Base-by-base conservation (phyloP, 2,888 invertebrate species). In the Neuroscelio doddi region DNA sequence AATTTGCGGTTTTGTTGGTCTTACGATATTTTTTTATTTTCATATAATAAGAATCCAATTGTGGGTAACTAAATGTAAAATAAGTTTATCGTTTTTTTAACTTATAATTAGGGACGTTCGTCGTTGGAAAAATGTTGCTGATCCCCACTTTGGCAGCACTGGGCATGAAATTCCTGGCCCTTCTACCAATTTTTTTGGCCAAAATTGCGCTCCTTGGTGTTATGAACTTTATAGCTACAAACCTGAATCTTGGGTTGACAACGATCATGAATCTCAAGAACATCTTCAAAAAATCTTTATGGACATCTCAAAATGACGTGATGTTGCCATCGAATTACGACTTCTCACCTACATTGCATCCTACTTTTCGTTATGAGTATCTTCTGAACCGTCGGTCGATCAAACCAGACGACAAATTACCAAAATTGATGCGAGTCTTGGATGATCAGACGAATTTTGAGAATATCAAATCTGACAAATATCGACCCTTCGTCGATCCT, bases 221-320 rank as follows among this genome's bases (percentile, higher is more conserved):
- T n/a, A 70, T 79, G 68, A 79, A 81, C 24, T 71, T 83, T 17
- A 46, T 82, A 4, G 67, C 77, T 8, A 75, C 82, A 39, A 83
- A 81, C 44, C 30, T 82, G 3, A 79, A 80, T 26, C 72, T 82
- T 0, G 21, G 81, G 9, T 64, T 81, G 21, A 75, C 81, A 0
- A 61, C 68, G 12, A 24, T 79, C 3, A 55, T 79, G 30, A 76
- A 76, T 27, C 30, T 81, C 3, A 78, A 69, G 50, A 76, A 71
- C 16, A 61, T 69, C 14, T 69, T 76, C 15, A 57, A 67, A 5
- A 56, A 50, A 0, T 58, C 56, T 12, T 21, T 27, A 9, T 66
- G 66, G 69, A 53, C 49, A 15, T 27, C 27, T 10, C 51, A 67
- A 12, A 57, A 65, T 9, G 66, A 62, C 1, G 2, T 44, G 2